phyloP scores from a whole-genome alignment of 2,113 vertebrate species.

The Sphaerodactylus townsendi region DNA sequence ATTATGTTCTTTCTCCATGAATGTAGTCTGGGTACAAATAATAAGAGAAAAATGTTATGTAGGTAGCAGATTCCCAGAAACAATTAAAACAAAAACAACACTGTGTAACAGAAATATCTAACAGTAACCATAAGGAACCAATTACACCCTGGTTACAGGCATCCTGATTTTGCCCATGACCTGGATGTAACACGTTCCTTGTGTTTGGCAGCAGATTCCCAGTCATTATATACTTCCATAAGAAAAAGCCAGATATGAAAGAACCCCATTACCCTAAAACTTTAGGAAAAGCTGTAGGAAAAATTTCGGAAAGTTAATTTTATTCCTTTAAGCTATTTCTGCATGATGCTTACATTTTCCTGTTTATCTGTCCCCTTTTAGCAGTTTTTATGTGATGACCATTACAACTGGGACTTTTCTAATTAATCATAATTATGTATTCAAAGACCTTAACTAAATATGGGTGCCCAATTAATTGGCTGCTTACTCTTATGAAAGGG shows the following conservation, averaged over 20 bases:
- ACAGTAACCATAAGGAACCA: too few relatives aligned
- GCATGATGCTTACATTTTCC: background rate
- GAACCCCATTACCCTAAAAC: background rate
- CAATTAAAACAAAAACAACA: too few relatives aligned
- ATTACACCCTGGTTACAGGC: too few relatives aligned
- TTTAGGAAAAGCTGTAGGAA: background rate
- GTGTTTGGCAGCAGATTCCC: background rate
- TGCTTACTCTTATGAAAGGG: constrained; percentile 12
- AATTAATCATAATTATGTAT: constrained; percentile 14
- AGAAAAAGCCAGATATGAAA: background rate
- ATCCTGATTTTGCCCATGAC: too few relatives aligned
- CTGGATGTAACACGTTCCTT: too few relatives aligned
- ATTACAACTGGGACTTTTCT: background rate
- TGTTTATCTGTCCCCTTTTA: background rate
- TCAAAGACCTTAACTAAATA: background rate
- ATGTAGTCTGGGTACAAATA: background rate
- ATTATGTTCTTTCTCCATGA: background rate
- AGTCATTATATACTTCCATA: background rate
- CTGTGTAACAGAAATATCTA: too few relatives aligned
- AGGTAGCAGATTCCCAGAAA: background rate
- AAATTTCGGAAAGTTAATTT: background rate
- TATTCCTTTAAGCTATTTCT: background rate
- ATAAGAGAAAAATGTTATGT: too few relatives aligned
- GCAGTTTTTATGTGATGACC: background rate
- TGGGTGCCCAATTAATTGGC: constrained; percentile 2